These are phyloP conservation scores for Pardalotus punctatus DNA, from an alignment of 2,113 vertebrate genomes.

Conservation along the genomic window DNA sequence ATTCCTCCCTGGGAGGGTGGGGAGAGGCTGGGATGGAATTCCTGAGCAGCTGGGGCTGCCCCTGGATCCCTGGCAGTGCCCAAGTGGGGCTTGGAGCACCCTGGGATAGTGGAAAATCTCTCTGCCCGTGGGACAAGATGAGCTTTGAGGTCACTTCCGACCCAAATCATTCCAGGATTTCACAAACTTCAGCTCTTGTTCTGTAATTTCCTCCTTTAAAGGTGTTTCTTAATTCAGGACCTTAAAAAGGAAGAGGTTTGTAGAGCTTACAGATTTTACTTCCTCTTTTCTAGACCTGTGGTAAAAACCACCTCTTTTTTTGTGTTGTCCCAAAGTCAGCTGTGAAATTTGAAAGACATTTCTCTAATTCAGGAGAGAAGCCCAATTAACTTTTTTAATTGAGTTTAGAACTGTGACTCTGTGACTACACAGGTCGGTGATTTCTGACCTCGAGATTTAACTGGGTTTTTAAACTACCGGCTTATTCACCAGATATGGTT, in stretches of 20 bases:
- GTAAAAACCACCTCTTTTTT: neutral
- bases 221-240: neutral
- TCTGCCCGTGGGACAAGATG: neutral
- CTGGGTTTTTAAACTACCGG: neutral
- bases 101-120: neutral
- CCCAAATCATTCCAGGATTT: neutral
- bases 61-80: neutral
- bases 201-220: neutral
- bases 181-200: neutral
- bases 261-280: neutral
- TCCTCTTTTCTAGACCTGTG: neutral
- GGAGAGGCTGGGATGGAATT: neutral
- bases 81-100: neutral
- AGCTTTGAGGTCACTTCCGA: neutral
- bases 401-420: neutral
- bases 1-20: neutral
- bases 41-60: neutral
- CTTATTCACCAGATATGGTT: no score
- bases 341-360: neutral
- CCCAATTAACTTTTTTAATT: accelerated
- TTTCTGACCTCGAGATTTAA: neutral
- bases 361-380: neutral
- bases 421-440: accelerated
- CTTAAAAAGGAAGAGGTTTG: neutral
- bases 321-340: neutral